Evolutionary conservation across 2,797 vertebrate genomes (phyloP).

Genomic region (Gastrophryne carolinensis): DNA sequence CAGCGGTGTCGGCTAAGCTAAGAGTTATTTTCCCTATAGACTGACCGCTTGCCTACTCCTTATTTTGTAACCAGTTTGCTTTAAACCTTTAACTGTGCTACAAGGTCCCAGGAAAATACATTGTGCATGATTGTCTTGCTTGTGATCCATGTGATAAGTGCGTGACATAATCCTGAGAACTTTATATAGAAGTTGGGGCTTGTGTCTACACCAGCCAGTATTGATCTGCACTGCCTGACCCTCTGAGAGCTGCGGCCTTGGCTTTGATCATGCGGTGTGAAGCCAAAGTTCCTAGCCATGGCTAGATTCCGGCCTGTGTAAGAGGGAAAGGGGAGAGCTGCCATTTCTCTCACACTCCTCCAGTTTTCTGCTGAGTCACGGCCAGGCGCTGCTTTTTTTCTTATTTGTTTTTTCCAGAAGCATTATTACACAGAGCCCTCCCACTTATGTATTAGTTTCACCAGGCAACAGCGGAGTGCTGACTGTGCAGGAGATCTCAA

Average conservation of each 20-base stretch:
- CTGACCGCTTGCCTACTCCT: too few species aligned
- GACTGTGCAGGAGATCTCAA: neutral
- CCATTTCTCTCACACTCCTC: neutral
- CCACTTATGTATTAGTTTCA: neutral
- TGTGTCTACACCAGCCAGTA: neutral
- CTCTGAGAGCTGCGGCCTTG: neutral
- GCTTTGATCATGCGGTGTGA: neutral
- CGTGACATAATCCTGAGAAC: too few species aligned
- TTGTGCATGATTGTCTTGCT: too few species aligned
- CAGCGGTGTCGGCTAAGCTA: too few species aligned
- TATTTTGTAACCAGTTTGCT: too few species aligned
- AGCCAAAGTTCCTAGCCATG: too few species aligned
- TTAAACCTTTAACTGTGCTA: too few species aligned
- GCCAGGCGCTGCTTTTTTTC: neutral
- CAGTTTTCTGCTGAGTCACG: conserved; percentile 35
- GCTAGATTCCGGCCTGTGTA: neutral
- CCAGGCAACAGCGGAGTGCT: neutral
- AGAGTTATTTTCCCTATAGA: too few species aligned
- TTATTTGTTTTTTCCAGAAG: neutral
- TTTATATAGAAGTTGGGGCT: too few species aligned
- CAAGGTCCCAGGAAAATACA: too few species aligned
- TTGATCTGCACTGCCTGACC: neutral
- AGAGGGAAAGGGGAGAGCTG: conserved; percentile 1
- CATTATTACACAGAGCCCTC: neutral
- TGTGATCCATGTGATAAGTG: too few species aligned